Percentiles rank a stretch among this genome's conserved stretches.
Evolutionary conservation across 1,140 invertebrate species (phyloP).

Genomic region (Megalonaias nervosa): DNA sequence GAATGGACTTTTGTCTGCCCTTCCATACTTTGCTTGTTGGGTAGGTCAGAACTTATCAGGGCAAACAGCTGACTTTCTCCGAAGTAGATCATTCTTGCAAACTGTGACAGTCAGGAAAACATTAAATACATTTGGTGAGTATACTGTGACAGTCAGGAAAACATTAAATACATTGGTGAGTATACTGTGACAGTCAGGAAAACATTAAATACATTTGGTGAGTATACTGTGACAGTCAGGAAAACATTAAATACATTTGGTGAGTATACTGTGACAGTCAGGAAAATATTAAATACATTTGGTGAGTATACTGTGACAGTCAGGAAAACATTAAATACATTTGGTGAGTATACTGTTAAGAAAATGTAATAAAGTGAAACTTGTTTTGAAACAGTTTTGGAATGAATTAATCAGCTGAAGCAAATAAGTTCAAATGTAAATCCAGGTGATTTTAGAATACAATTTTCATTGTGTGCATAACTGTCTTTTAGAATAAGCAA

Average conservation of each 20-base stretch:
- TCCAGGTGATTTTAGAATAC: too few relatives aligned
- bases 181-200: conserved; percentile 52
- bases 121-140: conserved; percentile 82
- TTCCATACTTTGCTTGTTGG: conserved; percentile 91
- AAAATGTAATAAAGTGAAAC: neutral
- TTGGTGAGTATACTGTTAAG: conserved; percentile 73
- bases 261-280: conserved; percentile 62
- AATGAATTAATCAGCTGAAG: too few relatives aligned
- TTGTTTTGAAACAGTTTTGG: neutral
- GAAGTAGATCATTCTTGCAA: conserved; percentile 78
- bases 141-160: too few relatives aligned
- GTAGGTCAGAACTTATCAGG: conserved; percentile 84
- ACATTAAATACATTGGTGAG: conserved; percentile 81
- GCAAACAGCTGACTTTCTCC: conserved; percentile 84
- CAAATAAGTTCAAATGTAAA: too few relatives aligned
- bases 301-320: conserved; percentile 73
- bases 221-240: conserved; percentile 60
- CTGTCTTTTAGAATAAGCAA: too few relatives aligned
- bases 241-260: conserved; percentile 81
- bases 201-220: conserved; percentile 81
- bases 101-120: conserved; percentile 70
- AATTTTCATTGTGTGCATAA: too few relatives aligned
- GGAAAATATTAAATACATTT: conserved; percentile 79
- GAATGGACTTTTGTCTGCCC: conserved; percentile 90
- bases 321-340: conserved; percentile 78